A percentile compares a stretch with the other conserved stretches of the same genome.
Evolutionary conservation across 2,113 vertebrate genomes (phyloP).

Genomic region (Mormoops blainvillei): DNA sequence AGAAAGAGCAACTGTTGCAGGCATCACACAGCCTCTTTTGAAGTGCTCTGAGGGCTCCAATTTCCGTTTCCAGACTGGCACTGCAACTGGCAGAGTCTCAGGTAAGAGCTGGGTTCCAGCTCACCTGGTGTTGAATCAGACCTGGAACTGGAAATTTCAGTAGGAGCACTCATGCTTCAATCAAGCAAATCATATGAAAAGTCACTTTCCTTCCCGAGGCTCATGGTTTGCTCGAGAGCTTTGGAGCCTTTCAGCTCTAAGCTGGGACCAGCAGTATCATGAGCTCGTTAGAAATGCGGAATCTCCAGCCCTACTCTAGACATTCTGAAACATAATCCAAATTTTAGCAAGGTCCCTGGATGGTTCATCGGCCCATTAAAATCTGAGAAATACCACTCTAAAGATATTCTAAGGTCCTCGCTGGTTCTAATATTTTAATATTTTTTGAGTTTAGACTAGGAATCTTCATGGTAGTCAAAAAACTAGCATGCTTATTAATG

Average conservation of each 20-base stretch:
- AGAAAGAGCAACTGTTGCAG: neutral
- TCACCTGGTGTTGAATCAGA: neutral
- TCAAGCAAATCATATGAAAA: constrained; percentile 2
- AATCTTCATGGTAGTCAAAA: neutral
- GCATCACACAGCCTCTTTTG: neutral
- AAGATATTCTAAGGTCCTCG: neutral
- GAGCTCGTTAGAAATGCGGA: neutral
- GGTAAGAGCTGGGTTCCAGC: neutral
- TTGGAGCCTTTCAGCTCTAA: neutral
- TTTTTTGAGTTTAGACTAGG: constrained; percentile 11
- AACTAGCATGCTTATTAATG: neutral
- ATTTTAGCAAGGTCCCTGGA: neutral
- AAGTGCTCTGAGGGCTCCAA: neutral
- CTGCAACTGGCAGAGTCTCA: neutral
- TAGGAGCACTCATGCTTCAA: neutral
- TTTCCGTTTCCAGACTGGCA: neutral
- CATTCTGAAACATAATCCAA: neutral
- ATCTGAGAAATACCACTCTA: neutral
- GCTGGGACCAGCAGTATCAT: neutral
- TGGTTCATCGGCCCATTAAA: neutral
- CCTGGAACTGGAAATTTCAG: neutral
- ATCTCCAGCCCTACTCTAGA: neutral
- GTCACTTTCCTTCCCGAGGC: neutral
- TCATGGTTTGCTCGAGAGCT: neutral
- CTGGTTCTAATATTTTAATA: neutral